Percentiles rank a stretch among this genome's conserved stretches.
Evolutionary conservation across 1,140 invertebrate genomes (phyloP).

Genomic region (Calycopis cecrops): DNA sequence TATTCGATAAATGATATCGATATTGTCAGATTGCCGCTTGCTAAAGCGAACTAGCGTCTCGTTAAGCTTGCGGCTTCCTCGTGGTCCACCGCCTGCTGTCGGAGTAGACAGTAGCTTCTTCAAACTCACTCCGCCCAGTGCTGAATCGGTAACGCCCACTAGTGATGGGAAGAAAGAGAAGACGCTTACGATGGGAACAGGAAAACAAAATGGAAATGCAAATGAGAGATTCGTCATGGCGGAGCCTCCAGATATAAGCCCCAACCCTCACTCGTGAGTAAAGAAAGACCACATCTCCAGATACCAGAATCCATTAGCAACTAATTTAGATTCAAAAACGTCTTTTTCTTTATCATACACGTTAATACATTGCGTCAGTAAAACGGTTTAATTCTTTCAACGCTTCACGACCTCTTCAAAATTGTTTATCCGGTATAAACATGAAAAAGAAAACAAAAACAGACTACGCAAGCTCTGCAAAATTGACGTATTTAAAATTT

Average conservation of each 20-base stretch:
- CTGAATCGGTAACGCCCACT: constrained; percentile 54
- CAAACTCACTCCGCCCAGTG: constrained; percentile 65
- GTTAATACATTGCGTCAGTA: no score
- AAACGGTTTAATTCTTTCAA: no score
- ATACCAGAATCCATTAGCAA: no score
- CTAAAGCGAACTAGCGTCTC: constrained; percentile 67
- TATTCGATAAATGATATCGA: constrained; percentile 25
- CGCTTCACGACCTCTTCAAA: no score
- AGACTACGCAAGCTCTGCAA: no score
- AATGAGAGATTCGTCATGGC: constrained; percentile 47
- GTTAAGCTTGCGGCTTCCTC: constrained; percentile 62
- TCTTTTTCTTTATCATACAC: no score
- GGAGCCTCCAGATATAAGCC: constrained; percentile 56
- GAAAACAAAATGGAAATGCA: constrained; percentile 19
- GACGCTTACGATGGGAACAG: constrained; percentile 22
- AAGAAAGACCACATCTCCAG: no score
- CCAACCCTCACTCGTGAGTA: constrained; percentile 73
- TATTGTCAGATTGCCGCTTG: constrained; percentile 66
- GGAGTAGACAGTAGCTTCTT: constrained; percentile 51
- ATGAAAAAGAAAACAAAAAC: no score
- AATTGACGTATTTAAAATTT: no score
- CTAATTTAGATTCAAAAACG: no score
- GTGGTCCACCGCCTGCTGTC: constrained; percentile 53
- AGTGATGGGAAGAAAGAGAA: constrained; percentile 32
- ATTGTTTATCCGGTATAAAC: no score